These are phyloP conservation scores for Dioctria rufipes DNA, from an alignment of 2,888 invertebrate genomes.

Conservation along the genomic window DNA sequence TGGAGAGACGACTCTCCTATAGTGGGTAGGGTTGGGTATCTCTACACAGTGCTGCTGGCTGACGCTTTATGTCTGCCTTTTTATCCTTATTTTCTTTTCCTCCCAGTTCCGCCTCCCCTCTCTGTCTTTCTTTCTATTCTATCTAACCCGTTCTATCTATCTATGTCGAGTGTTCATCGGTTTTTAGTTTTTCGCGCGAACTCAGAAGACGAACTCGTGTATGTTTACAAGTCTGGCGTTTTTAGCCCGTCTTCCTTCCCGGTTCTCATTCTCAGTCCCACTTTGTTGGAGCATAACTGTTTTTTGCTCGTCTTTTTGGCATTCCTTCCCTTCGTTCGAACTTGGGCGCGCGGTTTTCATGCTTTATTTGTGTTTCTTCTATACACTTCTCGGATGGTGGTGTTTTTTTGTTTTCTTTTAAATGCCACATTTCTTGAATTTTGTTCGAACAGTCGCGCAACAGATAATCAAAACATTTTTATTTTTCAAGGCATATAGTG, in stretches of 20 bases:
- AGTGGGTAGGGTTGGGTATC: too few relatives aligned
- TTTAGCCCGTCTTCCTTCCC: slow-evolving; percentile 27
- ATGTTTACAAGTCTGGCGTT: slow-evolving; percentile 54
- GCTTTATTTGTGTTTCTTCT: slow-evolving; percentile 17
- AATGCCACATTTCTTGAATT: slow-evolving; percentile 37
- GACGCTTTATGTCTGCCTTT: slow-evolving; percentile 25
- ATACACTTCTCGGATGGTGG: not conserved
- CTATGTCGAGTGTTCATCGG: slow-evolving; percentile 38
- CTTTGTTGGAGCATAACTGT: slow-evolving; percentile 47
- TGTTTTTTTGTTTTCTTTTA: slow-evolving; percentile 34
- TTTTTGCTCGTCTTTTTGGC: slow-evolving; percentile 51
- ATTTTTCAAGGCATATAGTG: slow-evolving; percentile 15
- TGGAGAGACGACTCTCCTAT: slow-evolving; percentile 37
- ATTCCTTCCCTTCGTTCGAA: slow-evolving; percentile 42
- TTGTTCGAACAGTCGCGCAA: slow-evolving; percentile 5
- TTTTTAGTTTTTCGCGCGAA: slow-evolving; percentile 54
- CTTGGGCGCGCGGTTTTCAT: not conserved
- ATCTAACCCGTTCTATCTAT: not conserved
- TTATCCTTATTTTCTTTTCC: slow-evolving; percentile 14
- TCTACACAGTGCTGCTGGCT: slow-evolving; percentile 13
- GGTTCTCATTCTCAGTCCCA: not conserved
- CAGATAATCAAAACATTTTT: slow-evolving; percentile 36
- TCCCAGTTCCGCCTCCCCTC: not conserved
- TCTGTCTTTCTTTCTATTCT: not conserved
- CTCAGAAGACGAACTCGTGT: slow-evolving; percentile 46